These are phyloP conservation scores for Euthynnus affinis DNA, from an alignment of 2,797 vertebrate genomes.

Conservation along the genomic window DNA sequence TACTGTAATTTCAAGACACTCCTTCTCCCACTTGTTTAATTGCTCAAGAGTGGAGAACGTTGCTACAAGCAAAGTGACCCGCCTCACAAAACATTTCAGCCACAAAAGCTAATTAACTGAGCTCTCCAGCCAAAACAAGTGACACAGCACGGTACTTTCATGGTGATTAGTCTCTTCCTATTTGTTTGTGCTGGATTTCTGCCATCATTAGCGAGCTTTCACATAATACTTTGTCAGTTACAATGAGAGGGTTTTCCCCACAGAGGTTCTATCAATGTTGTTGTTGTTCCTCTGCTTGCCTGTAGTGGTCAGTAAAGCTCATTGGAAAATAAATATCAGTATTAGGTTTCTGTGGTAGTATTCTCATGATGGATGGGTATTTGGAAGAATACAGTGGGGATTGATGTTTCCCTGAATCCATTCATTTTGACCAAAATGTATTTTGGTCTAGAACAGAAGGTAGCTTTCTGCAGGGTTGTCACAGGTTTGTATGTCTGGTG, in stretches of 20 bases:
- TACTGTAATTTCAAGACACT: neutral
- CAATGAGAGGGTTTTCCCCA: slow-evolving; percentile 6
- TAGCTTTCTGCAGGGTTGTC: neutral
- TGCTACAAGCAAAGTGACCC: slow-evolving; percentile 29
- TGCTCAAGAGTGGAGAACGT: slow-evolving; percentile 9
- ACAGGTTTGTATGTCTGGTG: no score
- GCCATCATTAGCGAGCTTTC: slow-evolving; percentile 30
- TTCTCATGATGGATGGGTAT: neutral
- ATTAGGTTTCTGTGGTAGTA: neutral
- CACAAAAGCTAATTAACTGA: slow-evolving; percentile 46
- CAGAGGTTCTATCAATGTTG: neutral
- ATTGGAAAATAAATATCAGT: no score
- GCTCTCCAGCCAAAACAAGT: slow-evolving; percentile 33
- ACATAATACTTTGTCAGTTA: slow-evolving; percentile 21
- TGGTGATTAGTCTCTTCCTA: slow-evolving; percentile 37
- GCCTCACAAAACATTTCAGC: slow-evolving; percentile 30
- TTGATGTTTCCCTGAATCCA: neutral
- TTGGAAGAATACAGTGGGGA: neutral
- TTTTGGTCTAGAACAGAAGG: no score
- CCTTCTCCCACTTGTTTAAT: slow-evolving; percentile 5
- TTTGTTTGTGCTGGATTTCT: slow-evolving; percentile 31
- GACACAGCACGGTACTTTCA: slow-evolving; percentile 24
- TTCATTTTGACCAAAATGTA: neutral
- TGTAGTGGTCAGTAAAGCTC: neutral
- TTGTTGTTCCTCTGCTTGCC: slow-evolving; percentile 11